These are phyloP conservation scores for Numida meleagris DNA, from an alignment of 2,113 vertebrate species.

Conservation along the genomic window DNA sequence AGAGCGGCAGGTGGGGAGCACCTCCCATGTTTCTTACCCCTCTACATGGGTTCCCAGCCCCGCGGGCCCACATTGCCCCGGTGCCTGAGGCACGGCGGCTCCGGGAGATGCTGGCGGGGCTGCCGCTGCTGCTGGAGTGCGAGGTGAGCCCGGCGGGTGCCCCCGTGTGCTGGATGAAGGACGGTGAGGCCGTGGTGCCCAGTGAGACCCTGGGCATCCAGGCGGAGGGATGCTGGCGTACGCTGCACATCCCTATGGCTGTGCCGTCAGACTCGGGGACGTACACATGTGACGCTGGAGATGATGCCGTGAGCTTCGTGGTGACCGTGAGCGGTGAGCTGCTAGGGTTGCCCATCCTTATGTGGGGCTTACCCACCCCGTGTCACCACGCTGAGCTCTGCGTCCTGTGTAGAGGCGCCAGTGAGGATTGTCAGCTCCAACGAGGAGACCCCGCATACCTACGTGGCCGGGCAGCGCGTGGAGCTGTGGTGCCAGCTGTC, in stretches of 20 bases:
- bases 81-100: background rate
- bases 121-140: conserved; percentile 90
- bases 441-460: conserved; percentile 78
- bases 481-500: conserved; percentile 89
- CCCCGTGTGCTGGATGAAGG: conserved; percentile 86
- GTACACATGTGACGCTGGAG: conserved; percentile 87
- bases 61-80: background rate
- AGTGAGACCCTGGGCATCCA: conserved; percentile 51
- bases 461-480: conserved; percentile 85
- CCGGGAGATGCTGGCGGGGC: background rate
- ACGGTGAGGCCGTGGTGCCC: conserved; percentile 79
- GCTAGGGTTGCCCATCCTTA: background rate
- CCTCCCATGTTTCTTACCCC: background rate
- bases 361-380: background rate
- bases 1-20: background rate
- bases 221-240: conserved; percentile 80
- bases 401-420: conserved; percentile 79
- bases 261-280: conserved; percentile 84
- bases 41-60: background rate
- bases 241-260: conserved; percentile 86
- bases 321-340: conserved; percentile 81
- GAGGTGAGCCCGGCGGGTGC: conserved; percentile 83
- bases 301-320: conserved; percentile 81
- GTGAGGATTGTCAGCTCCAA: conserved; percentile 85
- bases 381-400: background rate